Base-by-base conservation (phyloP, 1,140 invertebrate species). In the Habropoda laboriosa region DNA sequence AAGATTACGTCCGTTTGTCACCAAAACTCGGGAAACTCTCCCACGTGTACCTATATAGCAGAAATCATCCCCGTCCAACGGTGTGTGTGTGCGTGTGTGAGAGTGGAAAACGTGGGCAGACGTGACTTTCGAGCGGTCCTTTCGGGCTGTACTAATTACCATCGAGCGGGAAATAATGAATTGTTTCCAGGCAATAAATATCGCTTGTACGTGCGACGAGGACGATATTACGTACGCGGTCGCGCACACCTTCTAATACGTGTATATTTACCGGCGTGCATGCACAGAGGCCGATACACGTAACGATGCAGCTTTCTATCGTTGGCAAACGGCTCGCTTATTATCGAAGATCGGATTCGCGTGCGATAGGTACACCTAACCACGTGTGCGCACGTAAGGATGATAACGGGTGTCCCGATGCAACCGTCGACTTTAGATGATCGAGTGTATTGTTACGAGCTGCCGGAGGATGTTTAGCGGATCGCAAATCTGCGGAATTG, bases 321-420 rank as follows among this genome's bases (percentile, higher is more conserved):
- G 71, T 72, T 83, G 51, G 64, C 80, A 63, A 85, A 75, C 76
- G 81, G 55, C 77, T 76, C 68, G 84, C 79, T 88, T 86, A 88
- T 88, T 86, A 88, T 88, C 86, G 82, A 58, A 58, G 87, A 88
- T 87, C 82, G 82, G 79, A 88, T 81, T 88, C 86, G 85, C 86
- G 84, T 86, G 80, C 84, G 73, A 86, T 85, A n/a, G n/a, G n/a
- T n/a, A 76, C 61, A 83, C 64, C 74, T 38, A 40, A 70, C 78
- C 81, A 83, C 86, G 75, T 77, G 76, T 82, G 80, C 76, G 63
- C 67, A 80, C 81, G 79, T 88, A 82, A 81, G 55, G 75, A 68
- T 75, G 71, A 82, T 88, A 88, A 85, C 86, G 86, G 77, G 80
- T 81, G 86, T 82, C 71, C 63, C 67, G 82, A 72, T 81, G 79